Evolutionary conservation across 2,888 invertebrate genomes (phyloP).

Genomic region (Brassicogethes aeneus): DNA sequence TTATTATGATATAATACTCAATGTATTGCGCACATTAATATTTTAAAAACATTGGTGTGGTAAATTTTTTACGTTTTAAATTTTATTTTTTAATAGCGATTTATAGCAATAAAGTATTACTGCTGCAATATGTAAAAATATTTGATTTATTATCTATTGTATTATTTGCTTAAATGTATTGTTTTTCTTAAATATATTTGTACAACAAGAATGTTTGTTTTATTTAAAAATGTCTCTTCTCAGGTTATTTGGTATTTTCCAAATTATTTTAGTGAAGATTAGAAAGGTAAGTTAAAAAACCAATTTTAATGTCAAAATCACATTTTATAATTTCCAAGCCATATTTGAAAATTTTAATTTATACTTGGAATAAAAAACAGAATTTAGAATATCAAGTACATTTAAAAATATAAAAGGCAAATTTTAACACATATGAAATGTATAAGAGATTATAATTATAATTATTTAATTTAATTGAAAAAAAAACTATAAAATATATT

Average conservation of each 20-base stretch:
- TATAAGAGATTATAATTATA: too few relatives aligned
- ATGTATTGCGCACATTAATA: slow-evolving; percentile 4
- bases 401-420: too few relatives aligned
- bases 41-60: slow-evolving; percentile 10
- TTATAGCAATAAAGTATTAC: slow-evolving; percentile 7
- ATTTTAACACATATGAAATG: too few relatives aligned
- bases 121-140: slow-evolving; percentile 6
- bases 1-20: slow-evolving; percentile 8
- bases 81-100: slow-evolving; percentile 7
- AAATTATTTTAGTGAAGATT: too few relatives aligned
- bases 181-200: slow-evolving; percentile 9
- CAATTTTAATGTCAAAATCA: too few relatives aligned
- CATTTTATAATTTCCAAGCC: too few relatives aligned
- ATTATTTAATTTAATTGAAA: too few relatives aligned
- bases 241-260: slow-evolving; percentile 3
- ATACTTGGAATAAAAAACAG: too few relatives aligned
- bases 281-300: too few relatives aligned
- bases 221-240: background rate
- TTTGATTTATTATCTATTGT: slow-evolving; percentile 4
- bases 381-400: too few relatives aligned
- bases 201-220: slow-evolving; percentile 3
- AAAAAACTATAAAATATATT: too few relatives aligned
- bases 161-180: slow-evolving; percentile 9
- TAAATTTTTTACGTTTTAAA: slow-evolving; percentile 9
- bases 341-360: too few relatives aligned